phyloP scores from a whole-genome alignment of 2,888 invertebrate species.

The Neoaliturus tenellus region DNA sequence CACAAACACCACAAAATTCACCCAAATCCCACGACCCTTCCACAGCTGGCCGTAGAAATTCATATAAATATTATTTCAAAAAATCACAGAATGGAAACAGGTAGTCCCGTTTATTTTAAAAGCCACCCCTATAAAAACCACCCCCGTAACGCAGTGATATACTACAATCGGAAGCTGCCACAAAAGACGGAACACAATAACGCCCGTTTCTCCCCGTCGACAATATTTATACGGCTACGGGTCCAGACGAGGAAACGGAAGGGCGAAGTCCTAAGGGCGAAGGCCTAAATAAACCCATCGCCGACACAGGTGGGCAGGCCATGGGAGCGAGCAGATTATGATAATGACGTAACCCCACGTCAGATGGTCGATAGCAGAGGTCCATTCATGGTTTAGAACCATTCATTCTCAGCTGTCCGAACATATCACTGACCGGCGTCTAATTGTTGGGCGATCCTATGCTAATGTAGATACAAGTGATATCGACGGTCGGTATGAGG shows the following conservation, averaged over 20 bases:
- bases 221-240: neutral
- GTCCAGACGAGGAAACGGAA: conserved; percentile 4
- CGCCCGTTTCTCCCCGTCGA: neutral
- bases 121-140: neutral
- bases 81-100: neutral
- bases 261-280: no score
- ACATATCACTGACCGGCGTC: neutral
- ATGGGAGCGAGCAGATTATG: conserved; percentile 15
- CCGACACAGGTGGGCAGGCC: neutral
- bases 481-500: no score
- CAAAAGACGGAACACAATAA: neutral
- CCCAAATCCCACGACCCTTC: conserved; percentile 20
- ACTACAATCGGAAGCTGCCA: neutral
- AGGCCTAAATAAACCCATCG: conserved; percentile 33
- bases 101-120: neutral
- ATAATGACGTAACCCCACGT: conserved; percentile 1
- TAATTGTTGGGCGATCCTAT: no score
- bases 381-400: conserved; percentile 24
- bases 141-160: neutral
- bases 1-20: no score
- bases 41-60: neutral
- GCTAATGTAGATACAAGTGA: no score
- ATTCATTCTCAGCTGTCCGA: conserved; percentile 29
- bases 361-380: neutral
- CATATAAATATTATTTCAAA: neutral